phyloP scores from a whole-genome alignment of 1,140 invertebrate species.

The Antheraea pernyi region DNA sequence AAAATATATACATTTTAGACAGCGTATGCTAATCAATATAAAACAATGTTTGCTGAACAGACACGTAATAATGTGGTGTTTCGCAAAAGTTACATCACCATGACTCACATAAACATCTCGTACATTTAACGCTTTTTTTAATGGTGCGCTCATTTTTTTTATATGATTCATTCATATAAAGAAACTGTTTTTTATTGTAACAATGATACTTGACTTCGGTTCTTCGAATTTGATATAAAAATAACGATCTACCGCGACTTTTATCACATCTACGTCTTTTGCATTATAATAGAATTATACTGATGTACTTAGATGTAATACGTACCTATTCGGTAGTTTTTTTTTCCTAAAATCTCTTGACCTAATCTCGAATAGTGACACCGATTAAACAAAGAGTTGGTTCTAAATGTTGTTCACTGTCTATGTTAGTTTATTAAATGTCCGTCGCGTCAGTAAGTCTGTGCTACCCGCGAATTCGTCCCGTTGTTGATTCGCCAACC shows the following conservation, averaged over 20 bases:
- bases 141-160: conserved; percentile 1
- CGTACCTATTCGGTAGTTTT: neutral
- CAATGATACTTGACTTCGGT: no score
- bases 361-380: conserved; percentile 11
- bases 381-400: conserved; percentile 10
- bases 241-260: neutral
- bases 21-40: conserved; percentile 55
- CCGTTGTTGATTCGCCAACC: conserved; percentile 70
- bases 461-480: conserved; percentile 49
- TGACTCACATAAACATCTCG: conserved; percentile 38
- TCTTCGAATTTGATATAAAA: neutral
- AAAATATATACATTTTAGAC: conserved; percentile 49
- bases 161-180: conserved; percentile 14
- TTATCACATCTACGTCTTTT: neutral
- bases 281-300: no score
- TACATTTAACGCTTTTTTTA: conserved; percentile 10
- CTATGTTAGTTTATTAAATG: conserved; percentile 10
- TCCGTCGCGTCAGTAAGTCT: conserved; percentile 56
- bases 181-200: conserved; percentile 2
- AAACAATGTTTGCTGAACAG: conserved; percentile 45
- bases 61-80: conserved; percentile 49
- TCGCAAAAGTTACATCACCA: conserved; percentile 56
- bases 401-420: conserved; percentile 26
- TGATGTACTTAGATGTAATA: neutral
- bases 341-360: conserved; percentile 4